Evolutionary conservation across 1,140 invertebrate genomes (phyloP).

Genomic region (Atta colombica): DNA sequence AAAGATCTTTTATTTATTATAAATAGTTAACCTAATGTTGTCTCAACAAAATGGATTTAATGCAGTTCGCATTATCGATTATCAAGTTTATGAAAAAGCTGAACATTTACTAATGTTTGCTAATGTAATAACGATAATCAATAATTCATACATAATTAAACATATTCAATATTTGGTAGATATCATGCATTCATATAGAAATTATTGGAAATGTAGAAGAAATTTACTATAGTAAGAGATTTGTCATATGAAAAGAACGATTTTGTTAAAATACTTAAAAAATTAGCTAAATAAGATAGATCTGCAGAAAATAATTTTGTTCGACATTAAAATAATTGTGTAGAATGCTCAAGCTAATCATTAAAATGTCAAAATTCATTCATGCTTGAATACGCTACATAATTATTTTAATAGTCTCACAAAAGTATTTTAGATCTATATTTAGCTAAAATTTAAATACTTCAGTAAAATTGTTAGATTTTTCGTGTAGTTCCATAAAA

Average conservation of each 20-base stretch:
- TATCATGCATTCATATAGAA: background rate
- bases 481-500: too few relatives aligned
- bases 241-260: background rate
- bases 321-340: too few relatives aligned
- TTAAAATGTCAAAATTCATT: too few relatives aligned
- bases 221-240: background rate
- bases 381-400: too few relatives aligned
- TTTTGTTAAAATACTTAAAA: too few relatives aligned
- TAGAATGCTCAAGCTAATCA: too few relatives aligned
- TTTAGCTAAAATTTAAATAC: too few relatives aligned
- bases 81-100: background rate
- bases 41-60: background rate
- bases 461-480: too few relatives aligned
- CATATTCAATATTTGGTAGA: background rate
- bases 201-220: background rate
- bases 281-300: too few relatives aligned
- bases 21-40: background rate
- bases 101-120: background rate
- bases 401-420: too few relatives aligned
- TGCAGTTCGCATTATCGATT: background rate
- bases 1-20: conserved; percentile 8
- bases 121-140: background rate
- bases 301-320: too few relatives aligned
- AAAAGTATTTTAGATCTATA: too few relatives aligned
- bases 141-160: background rate